Conservation (phyloP, 2,797 vertebrate genomes). For the Manis pentadactyla region DNA sequence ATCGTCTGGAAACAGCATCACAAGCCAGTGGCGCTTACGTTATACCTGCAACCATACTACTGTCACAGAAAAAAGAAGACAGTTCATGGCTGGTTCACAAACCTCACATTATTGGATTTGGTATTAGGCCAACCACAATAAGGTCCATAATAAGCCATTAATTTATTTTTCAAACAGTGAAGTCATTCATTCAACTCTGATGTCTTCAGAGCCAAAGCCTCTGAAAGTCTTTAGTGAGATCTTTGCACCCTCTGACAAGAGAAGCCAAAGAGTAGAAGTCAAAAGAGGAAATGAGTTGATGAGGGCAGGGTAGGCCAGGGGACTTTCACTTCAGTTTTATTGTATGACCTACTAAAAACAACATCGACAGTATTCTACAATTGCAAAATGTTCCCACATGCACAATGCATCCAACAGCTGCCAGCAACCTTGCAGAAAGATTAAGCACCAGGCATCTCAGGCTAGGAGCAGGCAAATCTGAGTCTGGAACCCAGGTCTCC, state of each 20-base stretch:
- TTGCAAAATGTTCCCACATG: neutral
- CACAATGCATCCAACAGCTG: neutral
- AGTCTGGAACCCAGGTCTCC: neutral
- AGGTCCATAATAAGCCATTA: neutral
- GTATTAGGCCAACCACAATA: neutral
- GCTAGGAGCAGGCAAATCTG: neutral
- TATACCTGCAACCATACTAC: neutral
- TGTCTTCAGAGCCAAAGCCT: conserved; percentile 1
- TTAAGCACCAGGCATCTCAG: neutral
- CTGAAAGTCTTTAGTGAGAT: neutral
- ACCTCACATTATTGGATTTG: neutral
- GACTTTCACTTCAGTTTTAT: conserved; percentile 45
- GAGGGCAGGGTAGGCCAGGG: neutral
- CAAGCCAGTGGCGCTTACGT: neutral
- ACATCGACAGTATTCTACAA: neutral
- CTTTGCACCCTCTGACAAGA: neutral
- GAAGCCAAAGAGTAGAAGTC: neutral
- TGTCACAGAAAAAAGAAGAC: neutral
- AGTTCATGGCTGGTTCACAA: neutral
- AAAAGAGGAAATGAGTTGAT: conserved; percentile 53
- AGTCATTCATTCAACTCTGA: conserved; percentile 35
- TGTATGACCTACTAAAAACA: conserved; percentile 16
- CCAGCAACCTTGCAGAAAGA: neutral
- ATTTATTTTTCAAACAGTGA: conserved; percentile 33
- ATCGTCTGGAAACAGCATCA: conserved; percentile 23